Evolutionary conservation across 2,113 vertebrate species (phyloP), one percentile per base, ranked within the genome.

Genomic region (Petaurus breviceps): DNA sequence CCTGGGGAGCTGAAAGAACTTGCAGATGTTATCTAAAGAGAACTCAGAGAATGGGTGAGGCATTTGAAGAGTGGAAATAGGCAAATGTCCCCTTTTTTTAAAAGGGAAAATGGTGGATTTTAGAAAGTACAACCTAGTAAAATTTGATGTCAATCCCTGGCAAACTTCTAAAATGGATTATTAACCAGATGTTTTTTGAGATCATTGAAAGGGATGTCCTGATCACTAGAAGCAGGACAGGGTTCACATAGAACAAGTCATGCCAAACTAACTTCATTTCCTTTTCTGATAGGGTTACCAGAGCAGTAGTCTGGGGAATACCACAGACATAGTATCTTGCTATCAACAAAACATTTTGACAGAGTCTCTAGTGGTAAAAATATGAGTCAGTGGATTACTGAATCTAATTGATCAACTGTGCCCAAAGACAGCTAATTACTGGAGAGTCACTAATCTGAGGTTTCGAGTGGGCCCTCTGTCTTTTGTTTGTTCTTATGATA

Each of bases 261-360:
- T 43, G 47, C 92, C 92, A 94, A 77, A n/a, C 26, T 47, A 90
- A 8, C 23, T 51, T 96, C n/a, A 84, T 84, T 84, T 84, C 68
- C 68, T 84, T 84, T 84, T 84, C 68, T 84, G 68, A 84, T 84
- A 84, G 68, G 68, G 37, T 84, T 84, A 84, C 68, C 68, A 22
- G 68, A 43, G 19, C 8, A 3, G 19, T 84, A 84, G 68, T 22
- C 68, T 43, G 68, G 68, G 68, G n/a, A 84, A 84, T 84, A 84
- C 7, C n/a, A 43, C 68, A 84, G 68, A 22, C 37, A 22, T 23
- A 84, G 68, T 84, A 84, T 84, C 19, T 84, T 22, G 68, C 43
- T 84, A 84, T 84, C 68, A 84, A 43, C 68, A 84, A 22, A 84
- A 43, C 68, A 84, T 84, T 84, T 43, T 43, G 68, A 84, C 68